These are phyloP conservation scores for Scolanthus callimorphus DNA, from an alignment of 92 coral and sea anemone species.

Conservation along the genomic window DNA sequence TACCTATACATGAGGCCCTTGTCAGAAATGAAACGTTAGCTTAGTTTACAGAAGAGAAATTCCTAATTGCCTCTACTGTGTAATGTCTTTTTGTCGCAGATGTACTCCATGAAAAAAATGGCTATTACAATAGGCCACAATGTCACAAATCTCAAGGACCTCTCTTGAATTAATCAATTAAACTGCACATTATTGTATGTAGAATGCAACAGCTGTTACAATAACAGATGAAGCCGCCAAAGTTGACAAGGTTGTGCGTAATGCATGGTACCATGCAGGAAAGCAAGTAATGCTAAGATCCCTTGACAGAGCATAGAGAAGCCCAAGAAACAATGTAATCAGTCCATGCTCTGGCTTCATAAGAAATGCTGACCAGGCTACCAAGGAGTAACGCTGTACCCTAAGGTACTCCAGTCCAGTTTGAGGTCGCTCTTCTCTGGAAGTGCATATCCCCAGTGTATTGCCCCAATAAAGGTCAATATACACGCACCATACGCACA, in stretches of 20 bases:
- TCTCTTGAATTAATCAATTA: too few species aligned
- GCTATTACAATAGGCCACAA: too few species aligned
- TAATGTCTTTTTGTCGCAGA: too few species aligned
- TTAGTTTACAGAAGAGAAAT: too few species aligned
- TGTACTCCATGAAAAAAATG: too few species aligned
- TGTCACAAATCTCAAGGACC: too few species aligned
- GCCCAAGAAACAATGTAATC: slow-evolving; percentile 52
- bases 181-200: slow-evolving; percentile 28
- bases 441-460: slow-evolving; percentile 80
- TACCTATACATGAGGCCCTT: too few species aligned
- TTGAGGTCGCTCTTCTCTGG: slow-evolving; percentile 37
- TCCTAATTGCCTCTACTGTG: too few species aligned
- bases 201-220: slow-evolving; percentile 44
- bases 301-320: slow-evolving; percentile 47
- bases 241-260: slow-evolving; percentile 53
- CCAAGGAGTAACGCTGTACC: slow-evolving; percentile 75
- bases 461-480: slow-evolving; percentile 69
- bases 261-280: slow-evolving; percentile 75
- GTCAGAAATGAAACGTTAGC: too few species aligned
- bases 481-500: slow-evolving; percentile 78
- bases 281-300: slow-evolving; percentile 51
- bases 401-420: slow-evolving; percentile 69
- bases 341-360: slow-evolving; percentile 61
- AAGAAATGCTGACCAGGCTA: slow-evolving; percentile 64
- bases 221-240: slow-evolving; percentile 56